These are phyloP conservation scores for Trichonephila inaurata DNA, from an alignment of 1,140 invertebrate species.

Conservation along the genomic window DNA sequence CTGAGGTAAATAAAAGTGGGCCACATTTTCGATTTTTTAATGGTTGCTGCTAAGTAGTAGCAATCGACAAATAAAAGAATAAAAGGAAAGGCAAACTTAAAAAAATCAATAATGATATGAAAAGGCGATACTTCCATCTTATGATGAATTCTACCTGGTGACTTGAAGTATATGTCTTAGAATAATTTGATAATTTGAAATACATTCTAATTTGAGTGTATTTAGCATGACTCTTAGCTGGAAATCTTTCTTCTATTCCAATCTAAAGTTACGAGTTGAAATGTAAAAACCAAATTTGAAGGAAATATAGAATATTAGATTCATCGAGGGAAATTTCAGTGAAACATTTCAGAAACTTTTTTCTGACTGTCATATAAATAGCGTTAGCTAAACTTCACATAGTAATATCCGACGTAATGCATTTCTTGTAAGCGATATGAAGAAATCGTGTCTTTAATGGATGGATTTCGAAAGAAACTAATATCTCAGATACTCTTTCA, in stretches of 20 bases:
- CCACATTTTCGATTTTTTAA: constrained; percentile 25
- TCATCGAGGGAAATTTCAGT: no score
- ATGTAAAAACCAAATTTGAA: no score
- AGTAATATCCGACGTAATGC: no score
- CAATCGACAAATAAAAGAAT: background rate
- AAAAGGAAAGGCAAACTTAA: background rate
- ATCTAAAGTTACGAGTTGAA: no score
- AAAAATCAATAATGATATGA: constrained; percentile 9
- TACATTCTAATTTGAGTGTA: background rate
- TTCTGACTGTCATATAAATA: no score
- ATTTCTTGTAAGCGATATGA: no score
- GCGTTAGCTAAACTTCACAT: no score
- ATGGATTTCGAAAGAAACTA: no score
- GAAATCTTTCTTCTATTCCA: background rate
- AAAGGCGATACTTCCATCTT: background rate
- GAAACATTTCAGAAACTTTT: no score
- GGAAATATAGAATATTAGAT: no score
- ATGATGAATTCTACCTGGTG: background rate
- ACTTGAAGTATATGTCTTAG: background rate
- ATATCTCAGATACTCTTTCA: no score
- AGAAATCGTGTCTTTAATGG: no score
- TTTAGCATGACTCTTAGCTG: background rate
- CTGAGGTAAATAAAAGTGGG: constrained; percentile 18
- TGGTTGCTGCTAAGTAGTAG: background rate
- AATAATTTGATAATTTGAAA: background rate